phyloP scores from a whole-genome alignment of 2,113 vertebrate species.

The Caretta caretta region DNA sequence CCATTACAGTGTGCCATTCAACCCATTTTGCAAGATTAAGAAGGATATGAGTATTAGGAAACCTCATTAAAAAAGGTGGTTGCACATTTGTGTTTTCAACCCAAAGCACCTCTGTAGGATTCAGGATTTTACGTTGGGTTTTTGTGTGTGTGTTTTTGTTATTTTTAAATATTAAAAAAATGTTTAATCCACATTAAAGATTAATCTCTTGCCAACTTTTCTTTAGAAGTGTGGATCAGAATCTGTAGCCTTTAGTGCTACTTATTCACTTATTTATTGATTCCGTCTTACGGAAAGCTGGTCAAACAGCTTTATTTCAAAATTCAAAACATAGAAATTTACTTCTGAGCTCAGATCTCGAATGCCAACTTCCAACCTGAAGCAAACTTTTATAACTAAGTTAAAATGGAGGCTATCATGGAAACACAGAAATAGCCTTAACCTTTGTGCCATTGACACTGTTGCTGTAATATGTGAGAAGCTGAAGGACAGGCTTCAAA shows the following conservation, averaged over 20 bases:
- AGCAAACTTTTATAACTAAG: background rate
- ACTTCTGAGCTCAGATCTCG: background rate
- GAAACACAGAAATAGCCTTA: background rate
- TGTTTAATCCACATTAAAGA: background rate
- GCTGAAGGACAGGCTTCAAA: background rate
- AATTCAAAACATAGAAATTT: background rate
- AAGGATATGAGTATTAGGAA: background rate
- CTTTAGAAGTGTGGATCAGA: background rate
- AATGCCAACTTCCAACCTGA: background rate
- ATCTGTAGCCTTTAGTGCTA: background rate
- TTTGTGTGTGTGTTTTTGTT: background rate
- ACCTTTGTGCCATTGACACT: background rate
- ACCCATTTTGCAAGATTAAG: background rate
- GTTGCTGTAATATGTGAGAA: background rate
- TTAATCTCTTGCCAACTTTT: rapidly evolving
- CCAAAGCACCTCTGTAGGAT: background rate
- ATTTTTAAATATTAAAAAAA: background rate
- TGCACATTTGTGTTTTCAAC: background rate
- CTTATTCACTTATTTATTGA: background rate
- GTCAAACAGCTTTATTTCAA: background rate
- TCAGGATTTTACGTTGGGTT: background rate
- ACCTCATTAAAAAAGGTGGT: background rate
- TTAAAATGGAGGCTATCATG: background rate
- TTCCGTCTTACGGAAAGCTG: background rate
- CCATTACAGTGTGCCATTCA: background rate